A percentile compares a stretch with the other conserved stretches of the same genome.
Conservation (phyloP, 2,113 vertebrate genomes). For the Tupaia tana region DNA sequence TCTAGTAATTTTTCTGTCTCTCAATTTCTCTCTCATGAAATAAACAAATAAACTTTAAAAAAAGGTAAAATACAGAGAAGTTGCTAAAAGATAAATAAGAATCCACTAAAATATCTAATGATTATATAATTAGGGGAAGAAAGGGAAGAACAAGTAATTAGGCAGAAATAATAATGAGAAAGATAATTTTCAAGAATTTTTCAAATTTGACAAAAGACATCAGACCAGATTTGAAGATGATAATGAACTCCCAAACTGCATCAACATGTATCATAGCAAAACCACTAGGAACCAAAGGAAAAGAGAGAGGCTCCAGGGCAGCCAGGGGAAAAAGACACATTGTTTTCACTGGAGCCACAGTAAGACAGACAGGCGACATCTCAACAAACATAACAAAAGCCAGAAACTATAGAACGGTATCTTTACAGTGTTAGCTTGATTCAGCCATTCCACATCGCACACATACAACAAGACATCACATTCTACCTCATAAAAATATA, state of each 20-base stretch:
- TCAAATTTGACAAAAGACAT: neutral
- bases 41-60: no score
- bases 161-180: neutral
- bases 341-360: rapidly evolving
- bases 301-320: neutral
- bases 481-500: rapidly evolving
- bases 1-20: no score
- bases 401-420: rapidly evolving
- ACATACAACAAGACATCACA: no score
- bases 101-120: neutral
- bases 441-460: neutral
- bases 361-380: neutral
- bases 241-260: neutral
- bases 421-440: neutral
- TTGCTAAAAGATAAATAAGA: rapidly evolving
- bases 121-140: neutral
- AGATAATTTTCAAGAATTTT: neutral
- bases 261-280: rapidly evolving
- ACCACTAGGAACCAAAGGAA: no score
- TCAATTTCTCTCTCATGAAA: no score
- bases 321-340: neutral
- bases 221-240: neutral
- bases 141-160: no score
- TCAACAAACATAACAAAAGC: neutral
- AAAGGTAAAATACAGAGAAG: neutral